Base-by-base conservation (phyloP, 1,140 invertebrate species). In the Brachionus koreanus region DNA sequence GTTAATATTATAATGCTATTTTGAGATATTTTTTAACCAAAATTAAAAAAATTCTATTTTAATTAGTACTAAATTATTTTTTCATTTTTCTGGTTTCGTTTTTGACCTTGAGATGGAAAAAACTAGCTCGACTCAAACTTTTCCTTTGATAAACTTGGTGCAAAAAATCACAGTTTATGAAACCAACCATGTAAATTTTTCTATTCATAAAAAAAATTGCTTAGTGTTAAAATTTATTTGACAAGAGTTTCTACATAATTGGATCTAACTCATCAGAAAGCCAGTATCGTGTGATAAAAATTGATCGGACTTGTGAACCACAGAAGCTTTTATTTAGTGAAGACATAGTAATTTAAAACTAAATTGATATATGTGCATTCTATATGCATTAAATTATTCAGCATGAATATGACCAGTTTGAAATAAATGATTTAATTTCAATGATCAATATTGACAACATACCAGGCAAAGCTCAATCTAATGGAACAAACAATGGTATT, bases 141-240 rank as follows among this genome's bases (percentile, higher is more conserved):
- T 67, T 74, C 84, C 84, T 23, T 83, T 86, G 16, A 85, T 87
- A 19, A 86, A 85, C 76, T 76, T 82, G 5, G 85, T 96, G 83
- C 95, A 98, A 87, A 94, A 95, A 90, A 94, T 97, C 85, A 93
- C 94, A 10, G 87, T 98, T 0, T 97, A 97, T 90, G 95, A 97
- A 91, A 96, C 95, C 0, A 95, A 94, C 91, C 92, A 93, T 57
- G 95, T 96, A 91, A 92, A 92, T 91, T 85, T 83, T 69, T 33
- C 49, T 23, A 97, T 89, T 99, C 98, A 0, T 92, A 93, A 29
- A n/a, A n/a, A n/a, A n/a, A n/a, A n/a, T n/a, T n/a, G n/a, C n/a
- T n/a, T n/a, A n/a, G n/a, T n/a, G n/a, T n/a, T 46, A 72, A 52
- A 12, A 63, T 49, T 46, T 35, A 72, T 74, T 65, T 13, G 39